Percentiles rank a stretch among this genome's conserved stretches.
Conservation (phyloP, 2,888 invertebrate species). For the Chelonus formosanus region DNA sequence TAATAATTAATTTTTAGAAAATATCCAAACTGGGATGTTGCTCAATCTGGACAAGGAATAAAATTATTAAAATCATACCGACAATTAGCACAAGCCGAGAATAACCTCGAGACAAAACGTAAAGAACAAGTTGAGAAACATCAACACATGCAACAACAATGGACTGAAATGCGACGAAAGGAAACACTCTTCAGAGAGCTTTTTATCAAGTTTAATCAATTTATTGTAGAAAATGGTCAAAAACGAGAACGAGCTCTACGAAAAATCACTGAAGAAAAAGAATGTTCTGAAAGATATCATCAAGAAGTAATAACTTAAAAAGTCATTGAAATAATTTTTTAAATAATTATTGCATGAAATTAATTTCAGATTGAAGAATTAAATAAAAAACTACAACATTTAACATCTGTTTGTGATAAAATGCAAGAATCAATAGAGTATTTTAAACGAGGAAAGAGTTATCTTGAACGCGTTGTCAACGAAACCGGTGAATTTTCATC, state of each 20-base stretch:
- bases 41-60: slow-evolving; percentile 69
- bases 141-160: slow-evolving; percentile 67
- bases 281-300: slow-evolving; percentile 66
- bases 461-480: slow-evolving; percentile 69
- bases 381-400: slow-evolving; percentile 64
- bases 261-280: slow-evolving; percentile 69
- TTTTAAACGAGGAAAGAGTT: slow-evolving; percentile 69
- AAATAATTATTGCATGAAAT: neutral
- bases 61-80: slow-evolving; percentile 69
- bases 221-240: slow-evolving; percentile 73
- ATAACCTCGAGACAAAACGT: slow-evolving; percentile 66
- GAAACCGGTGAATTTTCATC: slow-evolving; percentile 69
- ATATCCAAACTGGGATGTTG: slow-evolving; percentile 72
- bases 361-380: slow-evolving; percentile 65
- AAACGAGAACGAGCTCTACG: slow-evolving; percentile 72
- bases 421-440: slow-evolving; percentile 67
- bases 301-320: slow-evolving; percentile 57
- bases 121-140: slow-evolving; percentile 65
- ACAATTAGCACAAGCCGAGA: slow-evolving; percentile 68
- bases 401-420: slow-evolving; percentile 67
- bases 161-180: slow-evolving; percentile 69
- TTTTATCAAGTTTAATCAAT: slow-evolving; percentile 73
- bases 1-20: slow-evolving; percentile 61
- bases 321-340: too few relatives aligned
- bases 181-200: slow-evolving; percentile 69